A percentile compares a stretch with the other conserved stretches of the same genome.
Evolutionary conservation across 2,113 vertebrate species (phyloP).

Genomic region (Cottus gobio): DNA sequence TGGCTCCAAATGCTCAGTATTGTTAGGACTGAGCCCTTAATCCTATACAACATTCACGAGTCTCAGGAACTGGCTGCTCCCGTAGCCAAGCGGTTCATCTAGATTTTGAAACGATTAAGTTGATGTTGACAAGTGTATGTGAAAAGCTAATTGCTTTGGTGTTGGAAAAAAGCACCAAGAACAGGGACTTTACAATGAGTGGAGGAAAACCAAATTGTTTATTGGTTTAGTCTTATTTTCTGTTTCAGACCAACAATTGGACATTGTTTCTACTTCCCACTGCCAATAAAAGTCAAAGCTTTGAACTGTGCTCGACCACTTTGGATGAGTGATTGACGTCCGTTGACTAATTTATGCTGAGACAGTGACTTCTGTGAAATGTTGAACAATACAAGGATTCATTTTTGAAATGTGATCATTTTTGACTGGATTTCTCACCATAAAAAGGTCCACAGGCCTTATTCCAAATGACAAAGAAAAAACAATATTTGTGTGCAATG

Average conservation of each 20-base stretch:
- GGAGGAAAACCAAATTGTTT: not conserved
- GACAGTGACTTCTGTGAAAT: not conserved
- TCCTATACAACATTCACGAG: not conserved
- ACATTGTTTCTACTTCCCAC: not conserved
- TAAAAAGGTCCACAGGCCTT: not conserved
- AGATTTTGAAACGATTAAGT: not conserved
- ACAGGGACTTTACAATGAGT: not conserved
- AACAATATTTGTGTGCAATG: not conserved
- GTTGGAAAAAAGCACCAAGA: not conserved
- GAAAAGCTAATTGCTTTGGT: not conserved
- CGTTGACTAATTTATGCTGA: not conserved
- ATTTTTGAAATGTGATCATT: not conserved
- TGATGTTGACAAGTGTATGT: not conserved
- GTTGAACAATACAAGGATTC: not conserved
- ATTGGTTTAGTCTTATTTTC: not conserved
- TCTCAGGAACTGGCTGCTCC: not conserved
- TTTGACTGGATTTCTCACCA: not conserved
- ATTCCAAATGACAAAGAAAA: not conserved
- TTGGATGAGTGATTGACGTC: not conserved
- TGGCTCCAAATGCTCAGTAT: not conserved
- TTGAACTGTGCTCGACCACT: not conserved
- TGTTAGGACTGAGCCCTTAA: not conserved
- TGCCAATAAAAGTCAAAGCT: not conserved
- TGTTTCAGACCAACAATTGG: not conserved
- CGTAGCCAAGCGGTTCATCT: not conserved